These are phyloP conservation scores for Pterostichus madidus DNA, from an alignment of 2,888 invertebrate species.

Conservation along the genomic window DNA sequence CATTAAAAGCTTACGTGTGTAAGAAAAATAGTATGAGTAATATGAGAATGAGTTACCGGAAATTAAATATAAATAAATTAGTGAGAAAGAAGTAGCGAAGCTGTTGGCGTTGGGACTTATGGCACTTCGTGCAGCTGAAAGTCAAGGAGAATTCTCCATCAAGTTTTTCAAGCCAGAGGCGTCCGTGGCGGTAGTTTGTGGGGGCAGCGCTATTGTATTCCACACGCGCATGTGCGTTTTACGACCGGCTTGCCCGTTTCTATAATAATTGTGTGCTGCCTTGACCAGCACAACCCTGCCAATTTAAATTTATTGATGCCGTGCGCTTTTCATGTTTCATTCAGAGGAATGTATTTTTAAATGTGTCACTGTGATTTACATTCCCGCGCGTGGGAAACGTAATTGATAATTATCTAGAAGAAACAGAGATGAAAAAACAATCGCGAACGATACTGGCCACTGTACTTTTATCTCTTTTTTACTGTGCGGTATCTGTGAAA, in stretches of 20 bases:
- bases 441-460: slow-evolving; percentile 50
- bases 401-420: slow-evolving; percentile 66
- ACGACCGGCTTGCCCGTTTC: slow-evolving; percentile 59
- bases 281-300: slow-evolving; percentile 63
- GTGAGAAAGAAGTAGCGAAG: background rate
- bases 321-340: slow-evolving; percentile 64
- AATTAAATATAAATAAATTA: background rate
- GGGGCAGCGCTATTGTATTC: slow-evolving; percentile 55
- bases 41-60: background rate
- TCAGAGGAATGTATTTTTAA: slow-evolving; percentile 64
- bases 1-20: no score
- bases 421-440: slow-evolving; percentile 53
- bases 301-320: slow-evolving; percentile 66
- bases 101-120: background rate
- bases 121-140: background rate
- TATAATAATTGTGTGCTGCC: slow-evolving; percentile 63
- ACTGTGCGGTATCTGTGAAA: slow-evolving; percentile 19
- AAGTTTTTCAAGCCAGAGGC: background rate
- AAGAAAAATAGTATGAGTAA: background rate
- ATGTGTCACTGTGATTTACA: slow-evolving; percentile 66
- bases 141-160: background rate
- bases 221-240: slow-evolving; percentile 53
- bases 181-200: slow-evolving; percentile 6
- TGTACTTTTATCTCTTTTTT: slow-evolving; percentile 26
- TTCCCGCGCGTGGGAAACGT: slow-evolving; percentile 65